Evolutionary conservation across 2,888 invertebrate species (phyloP).

Genomic region (Himalopsyche japonica): DNA sequence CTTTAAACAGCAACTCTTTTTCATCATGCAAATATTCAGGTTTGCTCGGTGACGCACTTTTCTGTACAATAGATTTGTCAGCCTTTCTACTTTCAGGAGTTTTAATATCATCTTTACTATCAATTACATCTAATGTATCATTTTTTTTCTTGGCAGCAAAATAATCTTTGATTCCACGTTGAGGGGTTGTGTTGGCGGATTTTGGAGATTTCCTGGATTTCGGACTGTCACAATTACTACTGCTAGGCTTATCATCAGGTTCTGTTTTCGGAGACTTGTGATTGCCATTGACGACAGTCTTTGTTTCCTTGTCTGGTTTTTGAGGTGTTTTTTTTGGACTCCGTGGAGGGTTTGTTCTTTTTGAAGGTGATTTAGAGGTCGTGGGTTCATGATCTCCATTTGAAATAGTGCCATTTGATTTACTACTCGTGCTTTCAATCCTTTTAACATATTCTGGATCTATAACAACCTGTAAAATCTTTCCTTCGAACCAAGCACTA

Average conservation of each 20-base stretch:
- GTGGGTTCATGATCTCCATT: slow-evolving; percentile 24
- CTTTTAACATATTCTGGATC: slow-evolving; percentile 44
- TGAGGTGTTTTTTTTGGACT: slow-evolving; percentile 42
- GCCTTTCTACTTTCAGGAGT: slow-evolving; percentile 42
- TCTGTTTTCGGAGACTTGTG: background rate
- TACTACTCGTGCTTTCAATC: background rate
- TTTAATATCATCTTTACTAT: slow-evolving; percentile 6
- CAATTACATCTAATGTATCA: background rate
- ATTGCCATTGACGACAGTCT: background rate
- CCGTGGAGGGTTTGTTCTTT: background rate
- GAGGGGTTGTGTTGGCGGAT: slow-evolving; percentile 17
- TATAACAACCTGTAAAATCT: slow-evolving; percentile 59
- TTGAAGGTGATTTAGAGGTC: slow-evolving; percentile 21
- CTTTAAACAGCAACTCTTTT: slow-evolving; percentile 53
- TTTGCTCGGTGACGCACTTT: background rate
- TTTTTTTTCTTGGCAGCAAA: slow-evolving; percentile 23
- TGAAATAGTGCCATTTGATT: slow-evolving; percentile 41
- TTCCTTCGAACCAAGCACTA: slow-evolving; percentile 77
- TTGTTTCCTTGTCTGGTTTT: slow-evolving; percentile 42
- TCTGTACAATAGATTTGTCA: slow-evolving; percentile 40
- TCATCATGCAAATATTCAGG: slow-evolving; percentile 43
- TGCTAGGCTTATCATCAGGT: background rate
- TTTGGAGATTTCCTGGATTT: slow-evolving; percentile 15
- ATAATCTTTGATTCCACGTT: slow-evolving; percentile 33
- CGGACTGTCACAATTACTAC: background rate